Percentiles rank a stretch among this genome's conserved stretches.
Evolutionary conservation across 2,797 vertebrate species (phyloP).

Genomic region (Oryzias sinensis): DNA sequence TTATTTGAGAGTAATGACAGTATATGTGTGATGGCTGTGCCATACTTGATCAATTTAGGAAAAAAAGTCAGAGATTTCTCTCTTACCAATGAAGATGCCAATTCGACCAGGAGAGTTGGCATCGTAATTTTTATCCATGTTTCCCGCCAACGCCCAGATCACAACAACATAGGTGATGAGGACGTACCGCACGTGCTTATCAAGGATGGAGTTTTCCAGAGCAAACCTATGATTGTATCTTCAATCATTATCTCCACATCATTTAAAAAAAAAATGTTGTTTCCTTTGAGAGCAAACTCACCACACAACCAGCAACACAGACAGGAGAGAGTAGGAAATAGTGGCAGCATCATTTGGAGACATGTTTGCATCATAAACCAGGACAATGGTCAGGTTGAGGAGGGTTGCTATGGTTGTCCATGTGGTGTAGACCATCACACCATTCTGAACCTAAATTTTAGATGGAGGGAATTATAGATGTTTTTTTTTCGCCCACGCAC

Average conservation of each 20-base stretch:
- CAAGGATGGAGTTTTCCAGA: constrained; percentile 80
- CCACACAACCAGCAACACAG: constrained; percentile 62
- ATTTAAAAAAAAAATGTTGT: background rate
- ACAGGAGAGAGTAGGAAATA: constrained; percentile 67
- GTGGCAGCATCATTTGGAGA: constrained; percentile 62
- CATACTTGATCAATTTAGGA: background rate
- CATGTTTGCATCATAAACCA: constrained; percentile 73
- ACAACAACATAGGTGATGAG: constrained; percentile 80
- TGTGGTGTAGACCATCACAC: constrained; percentile 78
- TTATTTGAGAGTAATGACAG: background rate
- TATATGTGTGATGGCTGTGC: background rate
- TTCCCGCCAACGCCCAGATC: constrained; percentile 78
- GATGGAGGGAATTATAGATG: background rate
- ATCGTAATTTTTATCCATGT: constrained; percentile 66
- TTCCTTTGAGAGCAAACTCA: constrained; percentile 27
- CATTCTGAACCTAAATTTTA: constrained; percentile 82
- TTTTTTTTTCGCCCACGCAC: background rate
- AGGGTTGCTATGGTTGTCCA: constrained; percentile 86
- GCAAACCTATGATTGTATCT: constrained; percentile 69
- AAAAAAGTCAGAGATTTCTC: background rate
- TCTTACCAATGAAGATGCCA: constrained; percentile 77
- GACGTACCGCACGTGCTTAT: constrained; percentile 81
- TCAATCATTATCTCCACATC: background rate
- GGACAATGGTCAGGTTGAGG: constrained; percentile 81
- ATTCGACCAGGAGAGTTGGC: constrained; percentile 58